Evolutionary conservation across 2,888 invertebrate genomes (phyloP).

Genomic region (Hyalella azteca): DNA sequence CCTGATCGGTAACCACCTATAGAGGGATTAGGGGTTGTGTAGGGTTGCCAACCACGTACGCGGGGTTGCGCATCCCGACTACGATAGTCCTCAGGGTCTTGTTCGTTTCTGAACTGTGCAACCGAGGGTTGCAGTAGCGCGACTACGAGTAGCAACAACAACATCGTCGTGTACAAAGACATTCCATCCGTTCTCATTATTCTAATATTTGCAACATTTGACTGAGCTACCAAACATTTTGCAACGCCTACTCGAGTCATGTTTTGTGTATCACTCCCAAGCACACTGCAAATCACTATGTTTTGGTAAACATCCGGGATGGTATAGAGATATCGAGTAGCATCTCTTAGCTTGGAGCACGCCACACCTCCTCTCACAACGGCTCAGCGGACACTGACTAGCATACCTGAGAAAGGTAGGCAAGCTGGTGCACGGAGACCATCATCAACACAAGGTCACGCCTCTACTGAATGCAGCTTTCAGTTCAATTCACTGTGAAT

Average conservation of each 20-base stretch:
- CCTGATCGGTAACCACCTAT: slow-evolving; percentile 6
- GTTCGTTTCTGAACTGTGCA: slow-evolving; percentile 52
- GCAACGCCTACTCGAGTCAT: too few relatives aligned
- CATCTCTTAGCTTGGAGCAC: not conserved
- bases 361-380: not conserved
- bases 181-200: too few relatives aligned
- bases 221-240: too few relatives aligned
- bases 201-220: too few relatives aligned
- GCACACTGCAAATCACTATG: too few relatives aligned
- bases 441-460: too few relatives aligned
- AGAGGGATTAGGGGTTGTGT: slow-evolving; percentile 22
- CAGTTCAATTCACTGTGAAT: too few relatives aligned
- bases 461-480: too few relatives aligned
- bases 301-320: too few relatives aligned
- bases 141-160: not conserved
- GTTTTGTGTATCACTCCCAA: too few relatives aligned
- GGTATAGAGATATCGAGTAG: not conserved
- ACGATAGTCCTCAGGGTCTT: slow-evolving; percentile 48
- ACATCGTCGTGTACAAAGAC: too few relatives aligned
- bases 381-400: not conserved
- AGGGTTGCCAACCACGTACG: not conserved
- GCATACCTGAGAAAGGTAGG: slow-evolving; percentile 1
- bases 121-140: not conserved
- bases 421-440: too few relatives aligned
- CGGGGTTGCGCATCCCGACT: not conserved